Evolutionary conservation across 2,888 invertebrate species (phyloP).

Genomic region (Parnassius glacialis): DNA sequence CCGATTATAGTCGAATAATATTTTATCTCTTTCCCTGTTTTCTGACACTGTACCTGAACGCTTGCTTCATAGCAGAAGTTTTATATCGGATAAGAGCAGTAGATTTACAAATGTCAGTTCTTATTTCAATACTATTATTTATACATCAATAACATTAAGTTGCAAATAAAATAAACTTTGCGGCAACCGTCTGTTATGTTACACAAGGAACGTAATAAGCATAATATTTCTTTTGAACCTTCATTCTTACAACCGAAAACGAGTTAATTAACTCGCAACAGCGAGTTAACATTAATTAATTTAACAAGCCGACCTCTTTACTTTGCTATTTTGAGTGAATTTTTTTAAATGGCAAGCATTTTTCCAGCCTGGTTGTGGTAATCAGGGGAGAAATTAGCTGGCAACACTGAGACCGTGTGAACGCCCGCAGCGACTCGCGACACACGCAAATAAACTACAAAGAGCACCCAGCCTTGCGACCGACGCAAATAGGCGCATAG

Average conservation of each 20-base stretch:
- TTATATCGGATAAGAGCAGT: no score
- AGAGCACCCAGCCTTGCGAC: conserved; percentile 33
- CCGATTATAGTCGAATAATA: no score
- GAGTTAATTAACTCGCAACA: not conserved
- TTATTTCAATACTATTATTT: no score
- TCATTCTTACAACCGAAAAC: not conserved
- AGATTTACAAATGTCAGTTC: no score
- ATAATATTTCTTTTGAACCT: not conserved
- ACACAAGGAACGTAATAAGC: not conserved
- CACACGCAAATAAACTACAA: conserved; percentile 68
- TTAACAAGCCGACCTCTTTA: conserved; percentile 8
- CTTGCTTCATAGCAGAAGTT: no score
- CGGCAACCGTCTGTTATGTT: no score
- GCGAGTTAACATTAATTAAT: conserved; percentile 15
- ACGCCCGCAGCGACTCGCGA: conserved; percentile 71
- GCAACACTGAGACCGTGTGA: conserved; percentile 54
- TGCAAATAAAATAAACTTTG: no score
- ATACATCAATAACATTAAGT: no score
- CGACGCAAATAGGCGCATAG: conserved; percentile 60
- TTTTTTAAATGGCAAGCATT: conserved; percentile 12
- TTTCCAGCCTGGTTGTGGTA: conserved; percentile 24
- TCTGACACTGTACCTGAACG: no score
- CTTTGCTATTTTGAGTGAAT: conserved; percentile 6
- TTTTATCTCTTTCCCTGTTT: no score
- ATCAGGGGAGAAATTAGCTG: conserved; percentile 23